Base-by-base conservation (phyloP, 23 tunicate species). In the Trididemnum miniatum region DNA sequence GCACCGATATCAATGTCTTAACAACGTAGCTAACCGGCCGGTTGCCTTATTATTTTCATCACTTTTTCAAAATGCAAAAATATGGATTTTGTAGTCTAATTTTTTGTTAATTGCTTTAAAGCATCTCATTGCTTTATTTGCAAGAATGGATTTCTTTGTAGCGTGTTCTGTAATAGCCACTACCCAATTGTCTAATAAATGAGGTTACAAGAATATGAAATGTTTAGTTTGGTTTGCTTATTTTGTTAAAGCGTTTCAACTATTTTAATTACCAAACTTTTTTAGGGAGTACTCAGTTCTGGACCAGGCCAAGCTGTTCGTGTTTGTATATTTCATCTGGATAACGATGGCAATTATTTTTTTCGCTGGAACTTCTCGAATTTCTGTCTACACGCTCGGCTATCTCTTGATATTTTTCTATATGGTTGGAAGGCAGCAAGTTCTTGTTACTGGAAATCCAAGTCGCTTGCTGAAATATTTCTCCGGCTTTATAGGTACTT, bases 301-400 rank as follows among this genome's bases (percentile, higher is more conserved):
- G 44, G 99, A 95, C 72, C 89, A 87, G 52, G 22, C 80, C 26
- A 95, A 95, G 80, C 66, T 35, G 0, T 95, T 80, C 35, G 67
- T 90, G 30, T 95, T 90, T 80, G 71, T 65, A 38, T 89, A 89
- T 73, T 79, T 80, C 52, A 84, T 82, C 72, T 95, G 99, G 99
- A 71, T 95, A 12, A 90, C 99, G 0, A 81, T 87, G 80, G 85
- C 95, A 18, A 71, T 90, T 30, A 71, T 95, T 20, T 90, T 90
- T 71, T 33, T 95, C 30, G 92, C 99, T 51, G 99, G 99, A 30
- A 86, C 99, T 2, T 38, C 91, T 4, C 85, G 92, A 22, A 90
- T 90, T 25, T 89, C 96, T 18, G 59, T 95, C 67, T 95, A 86
- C 89, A 92, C 97, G 33, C 87, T 95, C 54, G 99, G 99, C 51